Evolutionary conservation across 2,113 vertebrate genomes (phyloP).

Genomic region (Cygnus buccinator): DNA sequence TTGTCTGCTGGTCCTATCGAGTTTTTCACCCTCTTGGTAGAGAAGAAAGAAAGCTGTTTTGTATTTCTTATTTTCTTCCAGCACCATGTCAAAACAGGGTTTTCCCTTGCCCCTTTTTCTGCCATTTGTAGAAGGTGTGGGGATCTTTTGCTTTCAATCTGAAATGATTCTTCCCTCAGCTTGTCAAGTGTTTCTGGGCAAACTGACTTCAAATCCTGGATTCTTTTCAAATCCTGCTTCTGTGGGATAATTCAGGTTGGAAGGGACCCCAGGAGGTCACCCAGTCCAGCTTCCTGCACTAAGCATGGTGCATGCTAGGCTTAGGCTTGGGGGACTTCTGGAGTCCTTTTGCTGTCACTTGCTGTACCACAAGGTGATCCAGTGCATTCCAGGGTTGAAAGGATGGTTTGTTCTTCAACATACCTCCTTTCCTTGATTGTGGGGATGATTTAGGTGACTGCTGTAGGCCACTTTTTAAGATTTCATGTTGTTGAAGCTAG

Average conservation of each 20-base stretch:
- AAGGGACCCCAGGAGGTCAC: accelerated
- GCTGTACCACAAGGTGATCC: not conserved
- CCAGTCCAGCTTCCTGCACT: accelerated
- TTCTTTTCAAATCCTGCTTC: not conserved
- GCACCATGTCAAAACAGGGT: not conserved
- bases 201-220: not conserved
- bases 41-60: not conserved
- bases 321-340: not conserved
- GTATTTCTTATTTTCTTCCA: not conserved
- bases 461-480: not conserved
- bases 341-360: not conserved
- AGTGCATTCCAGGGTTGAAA: not conserved
- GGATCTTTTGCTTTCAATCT: not conserved
- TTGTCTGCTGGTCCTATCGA: accelerated
- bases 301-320: not conserved
- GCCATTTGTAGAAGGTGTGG: accelerated
- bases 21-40: accelerated
- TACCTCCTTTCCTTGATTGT: not conserved
- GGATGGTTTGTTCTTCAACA: not conserved
- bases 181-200: not conserved
- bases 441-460: not conserved
- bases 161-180: not conserved
- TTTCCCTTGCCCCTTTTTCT: not conserved
- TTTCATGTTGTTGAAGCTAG: not conserved
- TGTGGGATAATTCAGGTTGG: accelerated